Evolutionary conservation across 2,113 vertebrate genomes (phyloP), one percentile per base, ranked within the genome.

Genomic region (Trichechus manatus): DNA sequence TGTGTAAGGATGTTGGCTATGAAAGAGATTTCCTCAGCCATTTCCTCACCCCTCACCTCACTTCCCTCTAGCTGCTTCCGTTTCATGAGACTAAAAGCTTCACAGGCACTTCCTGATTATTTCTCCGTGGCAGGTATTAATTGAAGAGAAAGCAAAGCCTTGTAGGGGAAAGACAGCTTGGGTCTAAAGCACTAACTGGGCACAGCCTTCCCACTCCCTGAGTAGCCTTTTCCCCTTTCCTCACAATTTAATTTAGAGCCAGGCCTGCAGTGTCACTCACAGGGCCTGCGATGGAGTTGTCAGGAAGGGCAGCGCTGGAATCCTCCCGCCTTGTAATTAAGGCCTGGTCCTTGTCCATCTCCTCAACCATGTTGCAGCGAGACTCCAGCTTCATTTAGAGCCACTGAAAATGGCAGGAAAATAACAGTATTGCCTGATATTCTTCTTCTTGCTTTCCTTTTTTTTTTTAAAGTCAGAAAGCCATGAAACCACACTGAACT

Each of bases 161-260:
- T 3, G 1, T 0, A 10, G 42, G 10, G 59, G 33, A 20, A 33
- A 61, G 14, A 17, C 20, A 81, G 66, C 59, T n/a, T 9, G 0
- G 2, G 36, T 33, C 1, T 31, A 29, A 63, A 25, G 23, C 3
- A 0, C 50, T 23, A 23, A 25, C 2, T 33, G 20, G n/a, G 36
- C 6, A 0, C 36, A 4, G 80, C 4, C 59, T 87, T 66, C 42
- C 33, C n/a, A 61, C 27, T 36, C 42, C 19, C 68, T 19, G 36
- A 63, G 86, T 31, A 31, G 74, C 36, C 87, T 22, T 31, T 1
- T 83, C 64, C 4, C 66, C n/a, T 93, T 33, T 86, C 56, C 86
- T 63, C 11, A 19, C 36, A n/a, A 20, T 80, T 68, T 79, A 66
- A 20, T 22, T 84, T 72, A 47, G 70, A 94, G 72, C 79, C 50